Evolutionary conservation across 2,113 vertebrate species (phyloP).

Genomic region (Lamprologus sp.): DNA sequence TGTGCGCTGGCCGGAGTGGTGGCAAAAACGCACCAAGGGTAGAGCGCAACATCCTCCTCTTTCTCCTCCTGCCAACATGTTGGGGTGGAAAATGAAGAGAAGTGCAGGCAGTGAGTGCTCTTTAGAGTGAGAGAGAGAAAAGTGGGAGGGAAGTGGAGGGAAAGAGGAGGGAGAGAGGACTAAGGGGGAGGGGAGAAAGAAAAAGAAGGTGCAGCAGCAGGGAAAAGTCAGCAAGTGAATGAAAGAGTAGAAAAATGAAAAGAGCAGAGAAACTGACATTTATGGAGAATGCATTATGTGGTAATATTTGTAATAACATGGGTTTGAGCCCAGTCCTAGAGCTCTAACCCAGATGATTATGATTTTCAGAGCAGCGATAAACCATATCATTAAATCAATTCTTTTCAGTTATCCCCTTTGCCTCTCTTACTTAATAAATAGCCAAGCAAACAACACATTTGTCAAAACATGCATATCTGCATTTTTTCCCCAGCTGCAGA

Average conservation of each 20-base stretch:
- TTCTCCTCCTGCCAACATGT: constrained; percentile 67
- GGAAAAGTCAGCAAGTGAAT: constrained; percentile 13
- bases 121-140: constrained; percentile 53
- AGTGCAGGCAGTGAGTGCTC: constrained; percentile 47
- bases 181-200: constrained; percentile 29
- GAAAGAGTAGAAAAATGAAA: background rate
- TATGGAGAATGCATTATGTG: background rate
- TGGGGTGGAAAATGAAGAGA: constrained; percentile 60
- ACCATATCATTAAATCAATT: background rate
- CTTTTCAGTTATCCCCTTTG: background rate
- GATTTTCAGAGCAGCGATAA: background rate
- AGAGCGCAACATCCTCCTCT: constrained; percentile 66
- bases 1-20: constrained; percentile 46
- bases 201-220: constrained; percentile 26
- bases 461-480: background rate
- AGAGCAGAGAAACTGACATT: background rate
- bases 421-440: background rate
- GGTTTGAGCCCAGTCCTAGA: background rate
- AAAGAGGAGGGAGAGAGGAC: constrained; percentile 31
- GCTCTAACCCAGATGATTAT: background rate
- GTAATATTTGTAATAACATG: background rate
- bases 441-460: background rate
- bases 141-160: constrained; percentile 48
- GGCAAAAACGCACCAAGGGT: constrained; percentile 56
- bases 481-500: background rate